Conservation (phyloP, 2,888 invertebrate species). For the Troides oblongomaculatus region DNA sequence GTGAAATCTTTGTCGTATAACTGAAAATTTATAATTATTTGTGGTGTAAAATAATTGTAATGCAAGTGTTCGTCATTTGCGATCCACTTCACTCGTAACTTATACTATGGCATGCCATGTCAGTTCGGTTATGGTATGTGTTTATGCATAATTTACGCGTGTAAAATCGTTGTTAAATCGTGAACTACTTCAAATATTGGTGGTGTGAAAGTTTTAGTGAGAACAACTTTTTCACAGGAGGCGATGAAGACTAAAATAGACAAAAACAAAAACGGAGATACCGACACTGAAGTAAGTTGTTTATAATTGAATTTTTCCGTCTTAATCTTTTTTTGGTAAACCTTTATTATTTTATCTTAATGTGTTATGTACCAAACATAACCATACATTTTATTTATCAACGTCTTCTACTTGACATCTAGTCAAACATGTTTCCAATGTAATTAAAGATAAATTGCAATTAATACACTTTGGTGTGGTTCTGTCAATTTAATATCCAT, state of each 20-base stretch:
- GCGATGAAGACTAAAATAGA: slow-evolving; percentile 81
- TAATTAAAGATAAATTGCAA: not conserved
- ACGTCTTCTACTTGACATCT: not conserved
- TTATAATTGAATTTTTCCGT: slow-evolving; percentile 37
- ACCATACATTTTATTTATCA: not conserved
- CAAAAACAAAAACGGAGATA: slow-evolving; percentile 78
- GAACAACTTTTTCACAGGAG: slow-evolving; percentile 69
- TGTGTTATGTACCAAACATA: not conserved
- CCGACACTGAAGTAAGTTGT: slow-evolving; percentile 78
- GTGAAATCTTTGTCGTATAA: slow-evolving; percentile 31
- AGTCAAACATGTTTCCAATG: not conserved
- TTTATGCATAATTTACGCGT: slow-evolving; percentile 68
- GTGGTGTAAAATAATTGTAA: slow-evolving; percentile 25
- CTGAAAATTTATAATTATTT: slow-evolving; percentile 19
- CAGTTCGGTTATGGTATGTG: slow-evolving; percentile 68
- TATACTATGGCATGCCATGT: slow-evolving; percentile 61
- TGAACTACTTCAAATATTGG: slow-evolving; percentile 52
- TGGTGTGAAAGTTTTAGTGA: slow-evolving; percentile 66
- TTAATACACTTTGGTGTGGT: not conserved
- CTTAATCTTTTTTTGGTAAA: not conserved
- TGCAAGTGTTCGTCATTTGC: slow-evolving; percentile 55
- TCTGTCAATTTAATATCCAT: no score
- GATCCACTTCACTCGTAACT: slow-evolving; percentile 48
- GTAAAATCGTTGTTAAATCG: slow-evolving; percentile 55
- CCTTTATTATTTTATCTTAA: not conserved